Conservation (phyloP, 2,113 vertebrate genomes). For the Clarias macrocephalus region DNA sequence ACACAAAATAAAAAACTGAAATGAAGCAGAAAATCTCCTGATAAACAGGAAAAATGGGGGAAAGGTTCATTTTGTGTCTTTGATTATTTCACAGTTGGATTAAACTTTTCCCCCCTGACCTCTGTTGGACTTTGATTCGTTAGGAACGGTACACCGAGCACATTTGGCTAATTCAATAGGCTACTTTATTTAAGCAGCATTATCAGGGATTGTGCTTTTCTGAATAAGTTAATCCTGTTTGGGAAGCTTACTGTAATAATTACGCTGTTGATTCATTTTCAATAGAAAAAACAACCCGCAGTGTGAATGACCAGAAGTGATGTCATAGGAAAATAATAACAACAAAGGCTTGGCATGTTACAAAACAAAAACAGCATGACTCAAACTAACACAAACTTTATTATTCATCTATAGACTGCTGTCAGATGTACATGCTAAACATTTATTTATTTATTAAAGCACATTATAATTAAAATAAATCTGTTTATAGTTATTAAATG, state of each 20-base stretch:
- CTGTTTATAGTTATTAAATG: neutral
- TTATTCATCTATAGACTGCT: neutral
- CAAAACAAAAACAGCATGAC: neutral
- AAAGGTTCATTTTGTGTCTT: neutral
- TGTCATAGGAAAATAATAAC: neutral
- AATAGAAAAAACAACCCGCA: neutral
- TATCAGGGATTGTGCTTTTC: neutral
- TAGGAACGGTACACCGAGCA: neutral
- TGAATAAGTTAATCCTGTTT: constrained; percentile 8
- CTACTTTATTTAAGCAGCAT: constrained; percentile 11
- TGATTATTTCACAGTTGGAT: neutral
- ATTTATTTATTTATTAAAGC: too few relatives aligned
- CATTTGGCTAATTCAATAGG: neutral
- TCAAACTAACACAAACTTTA: neutral
- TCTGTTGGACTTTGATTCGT: neutral
- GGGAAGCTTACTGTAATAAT: neutral
- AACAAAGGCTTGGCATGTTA: neutral
- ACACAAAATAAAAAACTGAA: neutral
- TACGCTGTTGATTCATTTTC: neutral
- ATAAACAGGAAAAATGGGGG: neutral
- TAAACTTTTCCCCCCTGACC: neutral
- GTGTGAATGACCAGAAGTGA: neutral
- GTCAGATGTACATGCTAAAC: neutral
- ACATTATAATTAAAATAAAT: neutral
- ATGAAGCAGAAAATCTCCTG: neutral